Evolutionary conservation across 2,888 invertebrate genomes (phyloP).

Genomic region (Dryadula phaetusa): DNA sequence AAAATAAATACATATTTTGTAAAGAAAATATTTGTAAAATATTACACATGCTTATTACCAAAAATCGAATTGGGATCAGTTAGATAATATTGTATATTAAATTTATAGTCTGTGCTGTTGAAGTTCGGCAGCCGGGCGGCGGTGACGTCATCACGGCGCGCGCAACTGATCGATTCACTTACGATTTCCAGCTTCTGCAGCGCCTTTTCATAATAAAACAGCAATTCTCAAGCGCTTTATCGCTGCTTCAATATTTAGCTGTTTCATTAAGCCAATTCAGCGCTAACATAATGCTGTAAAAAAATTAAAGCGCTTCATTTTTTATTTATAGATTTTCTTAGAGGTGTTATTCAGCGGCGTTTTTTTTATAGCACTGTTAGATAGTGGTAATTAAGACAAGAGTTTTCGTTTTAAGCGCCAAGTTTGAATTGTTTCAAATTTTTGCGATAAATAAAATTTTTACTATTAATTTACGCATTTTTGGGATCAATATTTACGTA

Average conservation of each 20-base stretch:
- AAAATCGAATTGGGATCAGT: neutral
- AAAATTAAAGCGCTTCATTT: conserved; percentile 55
- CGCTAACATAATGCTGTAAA: conserved; percentile 22
- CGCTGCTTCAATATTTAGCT: neutral
- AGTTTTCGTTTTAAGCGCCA: conserved; percentile 13
- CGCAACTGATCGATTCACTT: conserved; percentile 77
- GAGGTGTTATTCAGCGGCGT: neutral
- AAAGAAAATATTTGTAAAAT: neutral
- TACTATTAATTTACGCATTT: no score
- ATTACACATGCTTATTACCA: no score
- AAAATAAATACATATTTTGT: neutral
- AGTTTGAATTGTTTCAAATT: neutral
- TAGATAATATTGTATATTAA: conserved; percentile 10
- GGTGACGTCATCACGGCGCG: conserved; percentile 79
- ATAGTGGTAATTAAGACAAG: neutral
- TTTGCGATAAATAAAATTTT: neutral
- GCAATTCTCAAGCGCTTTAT: conserved; percentile 7
- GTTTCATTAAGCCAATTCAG: conserved; percentile 4
- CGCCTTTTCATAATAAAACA: conserved; percentile 42
- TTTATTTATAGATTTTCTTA: conserved; percentile 48
- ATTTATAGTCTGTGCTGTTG: conserved; percentile 36
- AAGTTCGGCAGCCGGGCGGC: conserved; percentile 64
- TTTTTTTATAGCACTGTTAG: neutral
- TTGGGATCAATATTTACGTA: no score
- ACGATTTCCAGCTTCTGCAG: conserved; percentile 67